These are phyloP conservation scores for Drosophila pseudoananassae DNA, from an alignment of 1,140 invertebrate species.

Conservation along the genomic window DNA sequence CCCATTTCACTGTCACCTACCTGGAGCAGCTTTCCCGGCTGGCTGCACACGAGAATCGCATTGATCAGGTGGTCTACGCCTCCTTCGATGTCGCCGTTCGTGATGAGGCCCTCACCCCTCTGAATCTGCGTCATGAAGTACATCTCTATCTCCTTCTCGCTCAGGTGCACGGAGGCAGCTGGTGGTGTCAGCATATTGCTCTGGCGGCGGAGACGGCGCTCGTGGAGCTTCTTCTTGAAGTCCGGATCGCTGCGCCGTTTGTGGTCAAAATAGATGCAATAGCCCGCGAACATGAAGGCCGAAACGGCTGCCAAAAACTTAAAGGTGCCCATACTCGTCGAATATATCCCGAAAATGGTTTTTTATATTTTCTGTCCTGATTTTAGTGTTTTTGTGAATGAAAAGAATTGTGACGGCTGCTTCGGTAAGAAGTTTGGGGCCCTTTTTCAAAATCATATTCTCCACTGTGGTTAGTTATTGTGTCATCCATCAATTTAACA, in stretches of 20 bases:
- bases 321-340: slow-evolving; percentile 86
- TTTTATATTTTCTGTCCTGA: background rate
- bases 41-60: slow-evolving; percentile 96
- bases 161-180: slow-evolving; percentile 91
- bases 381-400: background rate
- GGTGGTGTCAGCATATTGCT: slow-evolving; percentile 82
- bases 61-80: slow-evolving; percentile 97
- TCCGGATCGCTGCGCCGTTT: slow-evolving; percentile 96
- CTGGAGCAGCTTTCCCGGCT: slow-evolving; percentile 95
- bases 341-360: slow-evolving; percentile 53
- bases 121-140: slow-evolving; percentile 87
- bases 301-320: slow-evolving; percentile 93
- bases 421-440: background rate
- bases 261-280: slow-evolving; percentile 98
- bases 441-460: no score
- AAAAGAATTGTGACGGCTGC: background rate
- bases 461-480: no score
- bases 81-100: slow-evolving; percentile 92
- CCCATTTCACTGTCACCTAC: slow-evolving; percentile 61
- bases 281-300: slow-evolving; percentile 90
- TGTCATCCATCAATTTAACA: no score
- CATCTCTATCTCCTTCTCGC: slow-evolving; percentile 87
- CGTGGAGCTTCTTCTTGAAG: slow-evolving; percentile 91
- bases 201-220: slow-evolving; percentile 49
- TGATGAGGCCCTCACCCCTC: slow-evolving; percentile 94